Conservation (phyloP, 2,797 vertebrate species). For the Anisognathus igniventris region DNA sequence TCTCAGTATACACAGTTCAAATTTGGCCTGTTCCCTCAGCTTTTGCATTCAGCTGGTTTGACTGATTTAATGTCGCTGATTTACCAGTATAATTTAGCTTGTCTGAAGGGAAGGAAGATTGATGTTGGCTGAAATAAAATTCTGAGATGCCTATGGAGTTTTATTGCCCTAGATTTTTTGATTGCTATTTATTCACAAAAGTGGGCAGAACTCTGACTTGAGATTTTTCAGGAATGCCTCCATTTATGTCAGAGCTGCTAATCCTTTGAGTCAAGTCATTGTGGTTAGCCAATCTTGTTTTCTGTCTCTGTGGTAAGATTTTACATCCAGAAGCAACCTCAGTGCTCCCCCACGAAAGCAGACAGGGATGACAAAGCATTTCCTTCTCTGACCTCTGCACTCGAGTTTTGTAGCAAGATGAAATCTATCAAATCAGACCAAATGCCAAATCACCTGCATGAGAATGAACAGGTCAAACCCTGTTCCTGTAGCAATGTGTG, state of each 20-base stretch:
- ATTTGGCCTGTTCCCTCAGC: neutral
- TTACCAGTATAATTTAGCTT: neutral
- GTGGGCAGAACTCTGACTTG: neutral
- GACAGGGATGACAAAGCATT: conserved; percentile 47
- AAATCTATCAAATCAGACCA: neutral
- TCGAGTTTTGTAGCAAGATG: neutral
- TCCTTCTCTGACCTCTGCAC: conserved; percentile 32
- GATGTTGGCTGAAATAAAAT: conserved; percentile 28
- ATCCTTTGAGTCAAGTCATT: conserved; percentile 55
- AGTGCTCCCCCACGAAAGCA: conserved; percentile 29
- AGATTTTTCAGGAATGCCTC: conserved; percentile 45
- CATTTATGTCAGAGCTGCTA: neutral
- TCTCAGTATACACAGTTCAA: neutral
- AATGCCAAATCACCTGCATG: neutral
- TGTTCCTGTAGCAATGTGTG: neutral
- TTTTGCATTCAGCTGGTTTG: conserved; percentile 18
- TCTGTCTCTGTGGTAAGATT: conserved; percentile 54
- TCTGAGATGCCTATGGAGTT: conserved; percentile 4
- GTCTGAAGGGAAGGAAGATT: conserved; percentile 15
- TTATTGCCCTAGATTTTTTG: conserved; percentile 10
- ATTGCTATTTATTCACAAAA: neutral
- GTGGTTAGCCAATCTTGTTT: conserved; percentile 58
- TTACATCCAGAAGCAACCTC: conserved; percentile 58
- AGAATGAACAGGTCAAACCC: neutral
- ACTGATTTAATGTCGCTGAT: neutral